A percentile compares a stretch with the other conserved stretches of the same genome.
These are phyloP conservation scores for Hippopotamyrus pictus DNA, from an alignment of 2,797 vertebrate species.

Conservation along the genomic window DNA sequence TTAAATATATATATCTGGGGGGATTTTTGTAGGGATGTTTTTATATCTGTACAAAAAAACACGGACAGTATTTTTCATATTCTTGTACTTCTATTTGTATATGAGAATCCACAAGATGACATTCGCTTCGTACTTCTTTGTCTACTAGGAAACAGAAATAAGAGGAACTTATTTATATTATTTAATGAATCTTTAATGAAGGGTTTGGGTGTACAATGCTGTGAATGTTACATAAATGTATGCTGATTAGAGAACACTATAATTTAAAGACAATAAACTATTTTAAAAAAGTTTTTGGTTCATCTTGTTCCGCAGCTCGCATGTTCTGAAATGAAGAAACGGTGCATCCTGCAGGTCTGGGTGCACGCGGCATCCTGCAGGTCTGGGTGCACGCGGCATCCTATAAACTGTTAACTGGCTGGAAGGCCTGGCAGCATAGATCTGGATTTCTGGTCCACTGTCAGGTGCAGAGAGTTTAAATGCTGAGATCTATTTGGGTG, in stretches of 20 bases:
- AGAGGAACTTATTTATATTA: constrained; percentile 43
- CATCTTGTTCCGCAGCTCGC: not conserved
- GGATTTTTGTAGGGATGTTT: constrained; percentile 48
- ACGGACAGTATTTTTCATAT: constrained; percentile 65
- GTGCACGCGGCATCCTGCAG: not conserved
- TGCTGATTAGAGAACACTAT: constrained; percentile 49
- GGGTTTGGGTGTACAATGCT: constrained; percentile 53
- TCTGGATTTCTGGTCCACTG: not conserved
- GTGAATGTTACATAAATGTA: constrained; percentile 52
- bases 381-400: too few species aligned
- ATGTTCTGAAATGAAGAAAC: not conserved
- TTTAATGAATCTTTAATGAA: constrained; percentile 39
- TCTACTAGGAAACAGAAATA: constrained; percentile 38
- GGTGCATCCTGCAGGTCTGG: not conserved
- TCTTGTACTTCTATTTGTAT: constrained; percentile 61
- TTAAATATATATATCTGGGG: constrained; percentile 43
- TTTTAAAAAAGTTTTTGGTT: constrained; percentile 31
- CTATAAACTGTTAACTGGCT: not conserved
- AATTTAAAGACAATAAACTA: constrained; percentile 55
- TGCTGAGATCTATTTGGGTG: not conserved
- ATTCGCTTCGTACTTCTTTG: constrained; percentile 40
- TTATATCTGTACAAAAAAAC: constrained; percentile 56
- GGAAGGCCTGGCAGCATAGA: not conserved
- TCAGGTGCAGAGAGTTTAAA: not conserved
- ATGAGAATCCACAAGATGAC: constrained; percentile 40